Evolutionary conservation across 2,113 vertebrate genomes (phyloP).

Genomic region (Nansenia antarctica): DNA sequence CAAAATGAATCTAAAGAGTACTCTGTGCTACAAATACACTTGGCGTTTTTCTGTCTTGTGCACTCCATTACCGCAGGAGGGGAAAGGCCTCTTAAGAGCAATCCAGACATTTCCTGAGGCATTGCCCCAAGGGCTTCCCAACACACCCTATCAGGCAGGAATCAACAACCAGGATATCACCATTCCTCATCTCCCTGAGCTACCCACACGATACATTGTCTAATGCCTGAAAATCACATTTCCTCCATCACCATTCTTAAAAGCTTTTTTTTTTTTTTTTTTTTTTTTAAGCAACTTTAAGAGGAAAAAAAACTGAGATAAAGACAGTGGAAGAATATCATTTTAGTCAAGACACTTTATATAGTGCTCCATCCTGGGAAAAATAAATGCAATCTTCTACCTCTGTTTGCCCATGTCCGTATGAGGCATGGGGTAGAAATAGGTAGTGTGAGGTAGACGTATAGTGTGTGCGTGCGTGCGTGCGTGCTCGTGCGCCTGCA

Average conservation of each 20-base stretch:
- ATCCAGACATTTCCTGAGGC: conserved; percentile 76
- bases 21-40: conserved; percentile 62
- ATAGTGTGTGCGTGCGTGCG: not conserved
- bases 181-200: conserved; percentile 53
- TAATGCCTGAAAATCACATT: conserved; percentile 79
- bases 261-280: conserved; percentile 69
- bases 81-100: conserved; percentile 71
- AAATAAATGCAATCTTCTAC: conserved; percentile 51
- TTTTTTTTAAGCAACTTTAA: conserved; percentile 60
- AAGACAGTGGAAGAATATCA: conserved; percentile 44
- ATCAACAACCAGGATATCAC: conserved; percentile 57
- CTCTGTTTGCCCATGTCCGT: conserved; percentile 45
- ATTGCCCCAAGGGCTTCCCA: conserved; percentile 66
- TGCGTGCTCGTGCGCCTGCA: no score
- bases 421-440: conserved; percentile 39
- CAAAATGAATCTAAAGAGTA: conserved; percentile 62
- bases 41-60: conserved; percentile 64
- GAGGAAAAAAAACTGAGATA: conserved; percentile 59
- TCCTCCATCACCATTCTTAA: conserved; percentile 73
- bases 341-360: conserved; percentile 55
- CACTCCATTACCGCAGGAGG: conserved; percentile 73
- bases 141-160: conserved; percentile 64
- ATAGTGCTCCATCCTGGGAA: conserved; percentile 35
- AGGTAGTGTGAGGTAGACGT: not conserved
- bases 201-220: conserved; percentile 53